Conservation (phyloP, 2,888 invertebrate species). For the Alloscopus bannaensis region DNA sequence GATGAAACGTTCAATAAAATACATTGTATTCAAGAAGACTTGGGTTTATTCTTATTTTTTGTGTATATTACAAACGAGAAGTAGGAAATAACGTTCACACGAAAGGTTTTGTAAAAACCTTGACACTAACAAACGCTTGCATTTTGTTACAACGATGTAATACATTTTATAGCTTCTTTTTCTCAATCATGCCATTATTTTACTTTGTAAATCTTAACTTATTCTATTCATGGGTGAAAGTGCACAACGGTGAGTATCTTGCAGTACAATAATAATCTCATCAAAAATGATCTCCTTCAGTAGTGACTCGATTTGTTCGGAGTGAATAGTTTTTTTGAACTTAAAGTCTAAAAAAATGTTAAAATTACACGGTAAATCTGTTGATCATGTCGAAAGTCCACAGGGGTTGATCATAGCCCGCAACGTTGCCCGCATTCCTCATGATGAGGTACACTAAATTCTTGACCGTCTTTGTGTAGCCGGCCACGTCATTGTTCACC, state of each 20-base stretch:
- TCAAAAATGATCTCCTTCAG: not conserved
- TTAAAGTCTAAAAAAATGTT: constrained; percentile 1
- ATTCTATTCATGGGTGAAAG: not conserved
- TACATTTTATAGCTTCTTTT: too few relatives aligned
- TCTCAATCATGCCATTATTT: too few relatives aligned
- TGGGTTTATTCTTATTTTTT: too few relatives aligned
- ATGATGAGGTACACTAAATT: constrained; percentile 67
- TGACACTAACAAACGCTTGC: too few relatives aligned
- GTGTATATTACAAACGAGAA: too few relatives aligned
- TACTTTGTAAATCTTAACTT: too few relatives aligned
- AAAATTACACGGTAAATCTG: constrained; percentile 65
- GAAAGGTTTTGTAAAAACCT: too few relatives aligned
- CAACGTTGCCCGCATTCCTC: constrained; percentile 67
- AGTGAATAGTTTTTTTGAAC: too few relatives aligned
- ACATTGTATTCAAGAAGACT: too few relatives aligned
- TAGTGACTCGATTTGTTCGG: not conserved
- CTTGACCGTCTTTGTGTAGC: constrained; percentile 66
- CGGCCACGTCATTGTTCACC: constrained; percentile 67
- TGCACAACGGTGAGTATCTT: not conserved
- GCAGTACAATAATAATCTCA: not conserved
- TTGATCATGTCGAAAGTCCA: constrained; percentile 70
- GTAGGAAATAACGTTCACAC: too few relatives aligned
- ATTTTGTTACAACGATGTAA: too few relatives aligned
- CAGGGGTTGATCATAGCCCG: constrained; percentile 65
- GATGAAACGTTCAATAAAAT: too few relatives aligned